Evolutionary conservation across 2,797 vertebrate genomes (phyloP).

Genomic region (Gallinago nigripennis): DNA sequence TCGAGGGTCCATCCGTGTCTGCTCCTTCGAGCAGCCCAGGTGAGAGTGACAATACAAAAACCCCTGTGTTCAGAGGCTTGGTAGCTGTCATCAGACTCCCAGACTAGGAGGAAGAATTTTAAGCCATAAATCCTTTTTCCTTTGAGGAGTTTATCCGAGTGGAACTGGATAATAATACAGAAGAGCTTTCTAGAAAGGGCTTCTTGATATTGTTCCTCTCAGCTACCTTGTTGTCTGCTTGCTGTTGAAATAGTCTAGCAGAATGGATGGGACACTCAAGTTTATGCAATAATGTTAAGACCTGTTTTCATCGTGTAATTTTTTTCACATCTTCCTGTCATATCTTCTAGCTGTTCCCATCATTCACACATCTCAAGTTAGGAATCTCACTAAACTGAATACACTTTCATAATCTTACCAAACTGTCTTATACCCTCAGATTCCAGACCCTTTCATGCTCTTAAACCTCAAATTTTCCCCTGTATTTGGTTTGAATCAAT

Average conservation of each 20-base stretch:
- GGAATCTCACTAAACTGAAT: not conserved
- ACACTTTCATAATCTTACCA: not conserved
- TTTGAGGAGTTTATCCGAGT: not conserved
- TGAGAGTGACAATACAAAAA: not conserved
- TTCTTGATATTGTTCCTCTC: not conserved
- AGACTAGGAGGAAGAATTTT: not conserved
- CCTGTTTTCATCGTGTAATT: not conserved
- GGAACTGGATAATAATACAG: not conserved
- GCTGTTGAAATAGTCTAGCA: not conserved
- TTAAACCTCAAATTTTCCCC: not conserved
- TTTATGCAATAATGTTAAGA: not conserved
- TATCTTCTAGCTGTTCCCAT: not conserved
- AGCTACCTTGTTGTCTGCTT: not conserved
- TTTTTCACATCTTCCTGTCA: not conserved
- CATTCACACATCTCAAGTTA: not conserved
- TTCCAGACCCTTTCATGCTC: not conserved
- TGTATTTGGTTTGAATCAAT: not conserved
- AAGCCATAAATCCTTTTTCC: not conserved
- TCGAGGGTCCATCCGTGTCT: too few species aligned
- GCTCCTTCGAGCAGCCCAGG: not conserved
- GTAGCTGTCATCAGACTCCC: not conserved
- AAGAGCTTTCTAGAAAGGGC: not conserved
- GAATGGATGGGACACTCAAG: not conserved
- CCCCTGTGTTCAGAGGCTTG: not conserved
- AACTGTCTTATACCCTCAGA: not conserved